Evolutionary conservation across 2,888 invertebrate genomes (phyloP), one percentile per base, ranked within the genome.

Genomic region (Eilema caniola): DNA sequence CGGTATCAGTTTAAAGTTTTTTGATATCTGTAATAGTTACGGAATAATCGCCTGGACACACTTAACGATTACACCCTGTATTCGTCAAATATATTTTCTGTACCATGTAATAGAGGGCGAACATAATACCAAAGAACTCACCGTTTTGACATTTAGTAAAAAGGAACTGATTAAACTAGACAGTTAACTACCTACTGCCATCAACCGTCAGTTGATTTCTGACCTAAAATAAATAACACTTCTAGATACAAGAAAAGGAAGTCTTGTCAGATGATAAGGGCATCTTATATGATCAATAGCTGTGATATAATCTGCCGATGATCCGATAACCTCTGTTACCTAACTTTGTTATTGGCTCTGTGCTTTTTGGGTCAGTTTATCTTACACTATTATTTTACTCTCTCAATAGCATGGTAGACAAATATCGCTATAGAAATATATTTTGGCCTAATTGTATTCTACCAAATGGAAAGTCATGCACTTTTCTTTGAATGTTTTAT

Each of bases 231-330:
- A 59, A 59, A 59, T 25, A 59, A 59, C 16, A 61, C 28, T 28
- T 28, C 61, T 31, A 31, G 11, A 37, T 20, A 37, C 23, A 24
- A 37, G 33, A 24, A 61, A 31, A 31, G 31, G 31, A 20, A 28
- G 53, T 8, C 62, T 63, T 24, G 63, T 63, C 24, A 47, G 16
- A 20, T 8, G 63, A 63, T 63, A 63, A 63, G 47, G 63, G 25
- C 63, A 63, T 16, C 25, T 63, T 63, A 20, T 63, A 63, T 20
- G 47, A 63, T 47, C 24, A 25, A 63, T 63, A 47, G 47, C 24
- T 25, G 63, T 47, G 25, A 25, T 31, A 11, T 37, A 37, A 63
- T 47, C 47, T 20, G 24, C 24, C 33, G 63, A 63, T 63, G 63
- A 37, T 24, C 63, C 25, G 41, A 41, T 63, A 24, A 63, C 63